These are phyloP conservation scores for Drosophila teissieri DNA, from an alignment of 1,140 invertebrate genomes.

Conservation along the genomic window DNA sequence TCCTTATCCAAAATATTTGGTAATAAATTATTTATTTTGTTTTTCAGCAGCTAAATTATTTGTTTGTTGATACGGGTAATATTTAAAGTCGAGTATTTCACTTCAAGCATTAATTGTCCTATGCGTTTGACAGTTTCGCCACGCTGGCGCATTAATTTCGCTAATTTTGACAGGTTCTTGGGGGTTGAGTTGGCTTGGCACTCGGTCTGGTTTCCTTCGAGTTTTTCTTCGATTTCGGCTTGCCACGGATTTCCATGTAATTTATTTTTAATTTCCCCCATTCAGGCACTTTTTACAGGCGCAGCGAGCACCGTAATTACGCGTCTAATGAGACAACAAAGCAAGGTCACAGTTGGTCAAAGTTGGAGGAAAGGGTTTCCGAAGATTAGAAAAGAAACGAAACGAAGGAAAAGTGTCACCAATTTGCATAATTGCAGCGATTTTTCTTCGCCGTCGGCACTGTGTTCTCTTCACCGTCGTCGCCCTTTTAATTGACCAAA, in stretches of 20 bases:
- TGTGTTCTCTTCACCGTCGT: conserved; percentile 31
- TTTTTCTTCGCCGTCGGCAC: conserved; percentile 49
- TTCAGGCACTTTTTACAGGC: conserved; percentile 35
- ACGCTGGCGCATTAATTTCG: conserved; percentile 72
- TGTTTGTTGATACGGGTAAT: neutral
- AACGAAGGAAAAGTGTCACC: conserved; percentile 49
- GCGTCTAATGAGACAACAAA: conserved; percentile 82
- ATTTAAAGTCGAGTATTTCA: neutral
- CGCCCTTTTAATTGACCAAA: conserved; percentile 62
- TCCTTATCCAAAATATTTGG: too few relatives aligned
- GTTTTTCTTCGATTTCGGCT: conserved; percentile 63
- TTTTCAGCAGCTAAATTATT: too few relatives aligned
- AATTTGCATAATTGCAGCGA: conserved; percentile 80
- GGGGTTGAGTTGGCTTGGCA: conserved; percentile 4
- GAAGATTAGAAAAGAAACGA: conserved; percentile 37
- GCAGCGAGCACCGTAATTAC: conserved; percentile 68
- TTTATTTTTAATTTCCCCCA: conserved; percentile 79
- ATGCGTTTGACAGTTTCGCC: conserved; percentile 65
- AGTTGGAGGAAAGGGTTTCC: conserved; percentile 50
- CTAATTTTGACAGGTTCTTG: conserved; percentile 73
- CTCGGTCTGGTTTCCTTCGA: conserved; percentile 15
- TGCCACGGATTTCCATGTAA: conserved; percentile 69
- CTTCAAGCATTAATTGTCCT: conserved; percentile 19
- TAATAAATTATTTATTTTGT: too few relatives aligned
- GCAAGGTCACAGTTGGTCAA: conserved; percentile 47